These are phyloP conservation scores for Corythaeola cristata DNA, from an alignment of 2,113 vertebrate species.

Conservation along the genomic window DNA sequence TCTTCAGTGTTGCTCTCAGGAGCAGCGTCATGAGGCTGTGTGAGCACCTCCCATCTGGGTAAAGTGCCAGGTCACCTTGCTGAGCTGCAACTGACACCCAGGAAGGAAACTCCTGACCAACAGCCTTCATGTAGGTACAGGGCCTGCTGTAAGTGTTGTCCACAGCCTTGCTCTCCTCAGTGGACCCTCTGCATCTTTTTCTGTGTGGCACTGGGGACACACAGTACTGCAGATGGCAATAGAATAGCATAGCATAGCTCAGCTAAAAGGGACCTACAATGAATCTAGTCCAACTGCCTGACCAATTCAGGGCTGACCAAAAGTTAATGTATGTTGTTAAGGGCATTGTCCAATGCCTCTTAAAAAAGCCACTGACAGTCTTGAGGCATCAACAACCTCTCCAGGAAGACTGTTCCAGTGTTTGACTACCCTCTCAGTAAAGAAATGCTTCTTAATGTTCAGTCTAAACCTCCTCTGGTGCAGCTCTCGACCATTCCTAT, in stretches of 20 bases:
- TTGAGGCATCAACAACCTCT: background rate
- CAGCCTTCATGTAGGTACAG: background rate
- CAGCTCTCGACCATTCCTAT: background rate
- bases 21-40: fast-evolving
- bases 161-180: background rate
- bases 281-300: background rate
- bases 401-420: background rate
- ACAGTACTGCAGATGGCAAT: fast-evolving
- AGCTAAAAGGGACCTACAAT: background rate
- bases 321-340: background rate
- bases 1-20: background rate
- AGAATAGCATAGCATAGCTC: background rate
- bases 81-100: background rate
- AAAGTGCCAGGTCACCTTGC: background rate
- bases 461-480: background rate
- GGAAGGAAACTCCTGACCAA: background rate
- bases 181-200: background rate
- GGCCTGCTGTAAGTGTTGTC: background rate
- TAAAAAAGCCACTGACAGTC: background rate
- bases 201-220: fast-evolving
- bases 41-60: background rate
- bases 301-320: background rate
- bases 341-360: background rate
- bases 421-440: background rate
- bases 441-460: background rate